Conservation (phyloP, 1,140 invertebrate genomes). For the Bombus pascuorum region DNA sequence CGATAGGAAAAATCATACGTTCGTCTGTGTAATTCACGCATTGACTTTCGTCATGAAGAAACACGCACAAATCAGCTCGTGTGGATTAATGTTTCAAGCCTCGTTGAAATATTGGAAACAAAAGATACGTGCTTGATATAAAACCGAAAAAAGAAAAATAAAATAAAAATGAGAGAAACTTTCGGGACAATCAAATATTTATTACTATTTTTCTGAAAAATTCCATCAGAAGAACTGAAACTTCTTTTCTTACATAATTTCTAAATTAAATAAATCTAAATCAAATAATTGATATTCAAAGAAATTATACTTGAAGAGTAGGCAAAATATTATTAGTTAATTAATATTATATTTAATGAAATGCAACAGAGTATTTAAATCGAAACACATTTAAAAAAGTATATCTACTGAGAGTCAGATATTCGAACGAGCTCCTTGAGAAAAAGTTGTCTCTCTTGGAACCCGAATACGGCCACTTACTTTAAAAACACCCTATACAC, state of each 20-base stretch:
- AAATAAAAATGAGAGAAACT: no score
- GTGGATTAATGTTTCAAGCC: not conserved
- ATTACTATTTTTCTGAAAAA: not conserved
- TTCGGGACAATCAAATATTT: no score
- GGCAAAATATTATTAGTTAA: not conserved
- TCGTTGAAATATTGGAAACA: not conserved
- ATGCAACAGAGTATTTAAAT: not conserved
- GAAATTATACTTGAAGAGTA: not conserved
- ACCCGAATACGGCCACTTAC: slow-evolving; percentile 28
- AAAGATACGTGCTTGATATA: not conserved
- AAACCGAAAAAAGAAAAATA: not conserved
- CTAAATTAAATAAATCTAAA: no score
- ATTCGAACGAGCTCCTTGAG: not conserved
- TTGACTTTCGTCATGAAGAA: not conserved
- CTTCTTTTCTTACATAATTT: not conserved
- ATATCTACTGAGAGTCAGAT: no score
- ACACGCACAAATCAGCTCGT: not conserved
- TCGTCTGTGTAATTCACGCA: not conserved
- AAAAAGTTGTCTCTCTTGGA: not conserved
- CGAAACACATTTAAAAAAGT: not conserved
- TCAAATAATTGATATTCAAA: not conserved
- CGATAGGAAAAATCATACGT: not conserved
- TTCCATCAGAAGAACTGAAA: not conserved
- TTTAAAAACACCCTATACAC: slow-evolving; percentile 60
- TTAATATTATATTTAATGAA: not conserved